These are phyloP conservation scores for Cydia amplana DNA, from an alignment of 1,140 invertebrate genomes.

Conservation along the genomic window DNA sequence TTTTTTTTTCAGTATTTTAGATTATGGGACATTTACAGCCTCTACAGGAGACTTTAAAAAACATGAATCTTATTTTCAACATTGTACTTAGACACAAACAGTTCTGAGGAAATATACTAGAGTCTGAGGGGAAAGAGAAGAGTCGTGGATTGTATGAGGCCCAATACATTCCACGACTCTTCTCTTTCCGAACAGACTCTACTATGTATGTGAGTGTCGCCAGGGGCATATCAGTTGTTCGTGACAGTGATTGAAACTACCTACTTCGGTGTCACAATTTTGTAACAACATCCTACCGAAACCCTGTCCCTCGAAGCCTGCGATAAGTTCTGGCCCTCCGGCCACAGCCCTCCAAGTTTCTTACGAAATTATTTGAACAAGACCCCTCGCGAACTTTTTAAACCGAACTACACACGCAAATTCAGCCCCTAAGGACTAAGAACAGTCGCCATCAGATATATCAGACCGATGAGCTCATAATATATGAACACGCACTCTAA, in stretches of 20 bases:
- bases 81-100: too few relatives aligned
- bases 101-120: too few relatives aligned
- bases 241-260: constrained; percentile 8
- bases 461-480: too few relatives aligned
- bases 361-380: constrained; percentile 74
- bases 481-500: too few relatives aligned
- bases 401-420: constrained; percentile 48
- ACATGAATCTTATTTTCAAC: too few relatives aligned
- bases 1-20: not conserved
- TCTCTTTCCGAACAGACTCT: too few relatives aligned
- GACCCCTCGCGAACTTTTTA: constrained; percentile 46
- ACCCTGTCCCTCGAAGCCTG: constrained; percentile 44
- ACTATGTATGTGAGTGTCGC: not conserved
- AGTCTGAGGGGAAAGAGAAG: too few relatives aligned
- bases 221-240: not conserved
- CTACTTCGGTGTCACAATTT: not conserved
- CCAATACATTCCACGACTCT: too few relatives aligned
- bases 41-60: too few relatives aligned
- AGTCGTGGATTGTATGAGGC: too few relatives aligned
- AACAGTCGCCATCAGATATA: constrained; percentile 1
- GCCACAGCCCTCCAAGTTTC: constrained; percentile 69
- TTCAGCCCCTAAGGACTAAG: constrained; percentile 45
- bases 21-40: not conserved
- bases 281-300: not conserved
- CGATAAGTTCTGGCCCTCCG: constrained; percentile 63